Base-by-base conservation (phyloP, 37 sponge, comb jelly and placozoan genomes). In the Haliclona indistincta region DNA sequence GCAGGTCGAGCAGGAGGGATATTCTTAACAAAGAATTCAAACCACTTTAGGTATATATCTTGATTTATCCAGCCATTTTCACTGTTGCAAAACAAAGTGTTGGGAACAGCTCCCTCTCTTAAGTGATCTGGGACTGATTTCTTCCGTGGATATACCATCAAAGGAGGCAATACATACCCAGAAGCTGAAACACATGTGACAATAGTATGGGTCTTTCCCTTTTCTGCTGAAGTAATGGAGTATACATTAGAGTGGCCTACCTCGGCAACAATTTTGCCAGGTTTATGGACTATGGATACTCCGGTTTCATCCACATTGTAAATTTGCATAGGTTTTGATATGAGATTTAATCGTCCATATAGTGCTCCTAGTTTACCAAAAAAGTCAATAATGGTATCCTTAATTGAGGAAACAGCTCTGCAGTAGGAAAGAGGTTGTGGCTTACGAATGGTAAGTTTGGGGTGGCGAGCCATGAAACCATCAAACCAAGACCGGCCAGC, bases 31-130 rank as follows among this genome's bases (percentile, higher is more conserved):
- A 81, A 87, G 54, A 81, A 81, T n/a, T 81, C 35, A 29, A 87
- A 75, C 88, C 81, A 87, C 19, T 87, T 55, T 2, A 71, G 36
- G 51, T 44, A 81, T 29, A 87, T 49, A 0, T 76, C 61, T n/a
- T 42, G 20, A 61, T 81, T 87, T 1, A 87, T 76, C 88, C 82
- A 87, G 8, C 88, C 88, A 70, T 17, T 81, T 2, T 87, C 88
- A 75, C 73, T 81, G 63, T 20, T 71, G 0, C 4, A 1, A 81
- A 87, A 87, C 11, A 76, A 38, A 4, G 88, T 81, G 38, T 60
- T 44, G 33, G 88, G 68, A 30, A 76, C 37, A 32, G 81, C 81
- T 41, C 81, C 77, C 17, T 36, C 81, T 52, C 68, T 67, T 17
- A 74, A 63, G 25, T 66, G 60, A 1, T 79, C 75, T 45, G 86